Percentiles rank a stretch among this genome's conserved stretches.
phyloP scores from a whole-genome alignment of 2,888 invertebrate genomes.

The Kuschelorhynchus macadamiae region DNA sequence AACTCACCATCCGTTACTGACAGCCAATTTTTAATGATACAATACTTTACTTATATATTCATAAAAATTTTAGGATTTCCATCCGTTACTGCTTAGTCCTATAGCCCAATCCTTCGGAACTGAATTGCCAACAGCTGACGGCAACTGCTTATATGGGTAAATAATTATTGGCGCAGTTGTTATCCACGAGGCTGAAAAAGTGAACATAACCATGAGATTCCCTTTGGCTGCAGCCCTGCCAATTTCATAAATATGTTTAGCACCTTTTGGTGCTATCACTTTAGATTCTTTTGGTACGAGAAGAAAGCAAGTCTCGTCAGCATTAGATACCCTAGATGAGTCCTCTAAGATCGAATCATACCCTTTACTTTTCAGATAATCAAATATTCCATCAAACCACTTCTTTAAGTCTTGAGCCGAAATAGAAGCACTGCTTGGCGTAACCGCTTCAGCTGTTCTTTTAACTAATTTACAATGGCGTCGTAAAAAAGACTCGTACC shows the following conservation, averaged over 20 bases:
- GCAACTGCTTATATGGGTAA: constrained; percentile 13
- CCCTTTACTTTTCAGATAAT: not conserved
- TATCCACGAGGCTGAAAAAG: not conserved
- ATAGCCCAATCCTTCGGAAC: not conserved
- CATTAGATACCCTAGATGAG: constrained; percentile 9
- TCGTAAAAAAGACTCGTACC: constrained; percentile 11
- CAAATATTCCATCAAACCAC: not conserved
- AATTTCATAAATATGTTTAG: constrained; percentile 13
- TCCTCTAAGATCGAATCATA: not conserved
- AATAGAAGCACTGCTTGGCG: constrained; percentile 1
- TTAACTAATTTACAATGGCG: not conserved
- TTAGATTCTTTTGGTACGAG: not conserved
- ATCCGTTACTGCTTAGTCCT: no score
- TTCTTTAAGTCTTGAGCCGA: not conserved
- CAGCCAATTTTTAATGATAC: no score
- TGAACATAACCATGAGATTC: constrained; percentile 1
- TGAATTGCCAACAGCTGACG: not conserved
- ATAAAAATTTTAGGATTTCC: no score
- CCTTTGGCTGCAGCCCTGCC: not conserved
- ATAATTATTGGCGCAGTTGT: constrained; percentile 1
- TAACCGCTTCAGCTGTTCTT: constrained; percentile 8
- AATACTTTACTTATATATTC: no score
- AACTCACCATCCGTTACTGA: no score
- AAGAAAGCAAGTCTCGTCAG: constrained; percentile 1
- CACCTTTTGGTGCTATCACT: no score